A percentile compares a stretch with the other conserved stretches of the same genome.
phyloP scores from a whole-genome alignment of 2,888 invertebrate genomes.

The Harpalus rufipes region DNA sequence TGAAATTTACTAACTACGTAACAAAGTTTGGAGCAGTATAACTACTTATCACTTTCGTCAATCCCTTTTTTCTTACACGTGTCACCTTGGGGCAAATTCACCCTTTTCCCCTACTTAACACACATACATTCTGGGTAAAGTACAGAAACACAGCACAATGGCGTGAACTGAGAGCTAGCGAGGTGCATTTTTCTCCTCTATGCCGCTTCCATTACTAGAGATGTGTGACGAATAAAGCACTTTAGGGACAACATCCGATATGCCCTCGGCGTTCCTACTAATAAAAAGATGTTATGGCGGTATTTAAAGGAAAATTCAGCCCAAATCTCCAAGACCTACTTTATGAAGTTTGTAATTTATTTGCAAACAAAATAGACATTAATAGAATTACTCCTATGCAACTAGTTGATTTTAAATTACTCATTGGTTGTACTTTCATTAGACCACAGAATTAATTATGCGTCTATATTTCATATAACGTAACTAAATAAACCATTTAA shows the following conservation, averaged over 20 bases:
- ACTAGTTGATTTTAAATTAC: no score
- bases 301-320: slow-evolving; percentile 30
- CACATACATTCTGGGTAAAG: slow-evolving; percentile 11
- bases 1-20: no score
- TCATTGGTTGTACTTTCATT: no score
- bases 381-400: no score
- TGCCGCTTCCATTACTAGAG: slow-evolving; percentile 23
- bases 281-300: not conserved
- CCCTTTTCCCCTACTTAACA: not conserved
- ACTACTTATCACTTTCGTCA: no score
- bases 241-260: slow-evolving; percentile 59
- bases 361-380: no score
- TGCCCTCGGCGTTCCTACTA: slow-evolving; percentile 29
- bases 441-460: no score
- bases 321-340: not conserved
- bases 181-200: slow-evolving; percentile 35
- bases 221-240: slow-evolving; percentile 60
- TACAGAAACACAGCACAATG: not conserved
- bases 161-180: no score
- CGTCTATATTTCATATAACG: no score
- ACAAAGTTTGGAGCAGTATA: no score
- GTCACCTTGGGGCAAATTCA: not conserved
- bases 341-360: no score
- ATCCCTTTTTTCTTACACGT: slow-evolving; percentile 1
- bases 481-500: no score